Conservation (phyloP, 2,888 invertebrate genomes). For the Heliconius hortense region DNA sequence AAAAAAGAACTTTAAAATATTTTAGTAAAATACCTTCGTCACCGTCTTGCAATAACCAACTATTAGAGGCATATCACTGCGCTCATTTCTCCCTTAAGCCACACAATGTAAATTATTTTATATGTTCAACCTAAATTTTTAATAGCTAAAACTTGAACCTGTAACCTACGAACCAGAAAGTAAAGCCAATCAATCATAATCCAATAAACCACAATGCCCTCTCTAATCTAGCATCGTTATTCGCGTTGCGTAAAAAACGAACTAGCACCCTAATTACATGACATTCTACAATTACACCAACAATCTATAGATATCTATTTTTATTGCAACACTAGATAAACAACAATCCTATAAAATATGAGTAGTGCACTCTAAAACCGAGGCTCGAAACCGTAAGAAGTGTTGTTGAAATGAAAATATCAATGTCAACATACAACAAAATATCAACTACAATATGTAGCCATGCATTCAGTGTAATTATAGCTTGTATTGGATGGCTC, state of each 20-base stretch:
- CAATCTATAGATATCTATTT: background rate
- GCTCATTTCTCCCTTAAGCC: background rate
- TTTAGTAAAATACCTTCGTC: background rate
- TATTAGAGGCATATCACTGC: background rate
- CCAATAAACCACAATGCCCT: background rate
- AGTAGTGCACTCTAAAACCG: conserved; percentile 15
- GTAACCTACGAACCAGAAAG: background rate
- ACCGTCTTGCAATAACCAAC: background rate
- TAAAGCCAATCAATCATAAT: background rate
- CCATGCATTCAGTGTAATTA: conserved; percentile 23
- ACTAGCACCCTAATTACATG: background rate
- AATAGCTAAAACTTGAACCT: background rate
- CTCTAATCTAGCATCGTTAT: background rate
- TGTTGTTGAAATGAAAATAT: conserved; percentile 8
- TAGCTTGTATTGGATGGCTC: conserved; percentile 19
- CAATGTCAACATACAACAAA: conserved; percentile 18
- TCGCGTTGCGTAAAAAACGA: conserved; percentile 7
- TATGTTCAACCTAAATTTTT: background rate
- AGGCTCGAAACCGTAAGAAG: conserved; percentile 1
- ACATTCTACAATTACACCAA: background rate
- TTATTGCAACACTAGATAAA: conserved; percentile 6
- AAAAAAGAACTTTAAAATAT: background rate
- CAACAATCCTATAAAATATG: conserved; percentile 18
- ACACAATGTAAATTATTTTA: background rate
- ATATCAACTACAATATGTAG: conserved; percentile 16